Conservation (phyloP, 2,113 vertebrate species). For the Lasiurus borealis region DNA sequence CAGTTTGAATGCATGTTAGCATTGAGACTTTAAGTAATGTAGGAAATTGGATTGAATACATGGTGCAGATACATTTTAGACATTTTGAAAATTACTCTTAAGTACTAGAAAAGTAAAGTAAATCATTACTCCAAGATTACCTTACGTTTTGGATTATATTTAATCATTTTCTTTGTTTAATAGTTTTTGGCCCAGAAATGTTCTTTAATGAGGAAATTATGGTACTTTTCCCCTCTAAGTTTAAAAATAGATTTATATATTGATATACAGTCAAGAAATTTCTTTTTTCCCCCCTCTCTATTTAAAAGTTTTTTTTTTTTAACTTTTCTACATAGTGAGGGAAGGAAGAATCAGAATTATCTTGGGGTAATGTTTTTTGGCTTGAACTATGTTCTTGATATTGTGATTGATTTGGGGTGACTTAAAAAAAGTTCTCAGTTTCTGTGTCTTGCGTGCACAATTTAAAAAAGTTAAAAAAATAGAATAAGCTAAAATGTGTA, state of each 20-base stretch:
- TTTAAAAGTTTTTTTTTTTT: slow-evolving; percentile 25
- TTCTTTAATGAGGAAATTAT: slow-evolving; percentile 8
- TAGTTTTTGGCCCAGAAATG: not conserved
- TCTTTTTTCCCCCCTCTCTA: not conserved
- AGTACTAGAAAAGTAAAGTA: slow-evolving; percentile 12
- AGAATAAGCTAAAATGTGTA: slow-evolving; percentile 39
- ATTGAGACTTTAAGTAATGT: not conserved
- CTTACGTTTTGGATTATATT: slow-evolving; percentile 10
- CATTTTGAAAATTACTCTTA: slow-evolving; percentile 22
- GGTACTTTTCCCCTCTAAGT: not conserved
- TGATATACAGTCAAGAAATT: not conserved
- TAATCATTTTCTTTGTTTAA: not conserved
- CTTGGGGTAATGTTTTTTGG: not conserved
- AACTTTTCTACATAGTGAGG: not conserved
- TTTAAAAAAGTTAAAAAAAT: slow-evolving; percentile 7
- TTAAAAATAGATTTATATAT: slow-evolving; percentile 36
- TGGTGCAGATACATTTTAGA: not conserved
- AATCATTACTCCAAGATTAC: not conserved
- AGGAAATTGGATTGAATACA: not conserved
- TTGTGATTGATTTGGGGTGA: slow-evolving; percentile 32
- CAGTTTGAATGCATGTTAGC: slow-evolving; percentile 31
- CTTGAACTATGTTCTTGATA: slow-evolving; percentile 20
- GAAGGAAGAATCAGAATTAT: not conserved
- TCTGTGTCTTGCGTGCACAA: slow-evolving; percentile 31
- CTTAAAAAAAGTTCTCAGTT: slow-evolving; percentile 13